These are phyloP conservation scores for Hoplias malabaricus DNA, from an alignment of 2,113 vertebrate species.

Conservation along the genomic window DNA sequence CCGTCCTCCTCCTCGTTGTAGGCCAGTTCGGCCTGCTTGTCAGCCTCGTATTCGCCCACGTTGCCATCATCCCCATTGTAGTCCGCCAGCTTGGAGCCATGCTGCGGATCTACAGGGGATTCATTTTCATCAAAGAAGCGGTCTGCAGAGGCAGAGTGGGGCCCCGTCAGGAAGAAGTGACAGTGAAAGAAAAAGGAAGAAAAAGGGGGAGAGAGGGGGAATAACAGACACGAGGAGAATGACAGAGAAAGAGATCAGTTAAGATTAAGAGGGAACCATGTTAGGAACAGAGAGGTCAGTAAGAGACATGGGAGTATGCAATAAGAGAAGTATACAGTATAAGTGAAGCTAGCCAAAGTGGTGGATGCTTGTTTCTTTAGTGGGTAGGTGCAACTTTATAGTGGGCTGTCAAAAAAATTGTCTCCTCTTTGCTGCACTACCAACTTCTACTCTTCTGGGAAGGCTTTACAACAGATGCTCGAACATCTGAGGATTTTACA, in stretches of 20 bases:
- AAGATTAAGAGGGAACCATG: background rate
- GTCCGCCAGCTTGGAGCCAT: slow-evolving; percentile 98
- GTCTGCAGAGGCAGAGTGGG: slow-evolving; percentile 95
- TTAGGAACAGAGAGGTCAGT: slow-evolving; percentile 60
- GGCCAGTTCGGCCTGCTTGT: slow-evolving; percentile 99
- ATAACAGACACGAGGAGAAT: background rate
- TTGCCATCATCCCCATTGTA: slow-evolving; percentile 99
- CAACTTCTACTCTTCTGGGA: too few species aligned
- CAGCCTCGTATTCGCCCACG: slow-evolving; percentile 99
- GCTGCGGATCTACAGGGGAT: slow-evolving; percentile 98
- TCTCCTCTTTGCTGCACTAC: too few species aligned
- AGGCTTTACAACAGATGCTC: too few species aligned
- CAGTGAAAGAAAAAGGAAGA: slow-evolving; percentile 47
- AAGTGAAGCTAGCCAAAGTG: too few species aligned
- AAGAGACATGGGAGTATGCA: background rate
- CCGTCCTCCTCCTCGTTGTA: slow-evolving; percentile 99
- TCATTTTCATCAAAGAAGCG: slow-evolving; percentile 99
- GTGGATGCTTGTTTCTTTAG: too few species aligned
- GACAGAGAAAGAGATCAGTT: background rate
- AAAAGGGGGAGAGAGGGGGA: background rate
- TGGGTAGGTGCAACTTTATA: too few species aligned
- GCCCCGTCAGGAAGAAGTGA: slow-evolving; percentile 81
- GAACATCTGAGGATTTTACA: too few species aligned
- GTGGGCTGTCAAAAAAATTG: too few species aligned
- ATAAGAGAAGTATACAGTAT: background rate